Evolutionary conservation across 1,140 invertebrate genomes (phyloP), one percentile per base, ranked within the genome.

Genomic region (Pseudomyrmex gracilis): DNA sequence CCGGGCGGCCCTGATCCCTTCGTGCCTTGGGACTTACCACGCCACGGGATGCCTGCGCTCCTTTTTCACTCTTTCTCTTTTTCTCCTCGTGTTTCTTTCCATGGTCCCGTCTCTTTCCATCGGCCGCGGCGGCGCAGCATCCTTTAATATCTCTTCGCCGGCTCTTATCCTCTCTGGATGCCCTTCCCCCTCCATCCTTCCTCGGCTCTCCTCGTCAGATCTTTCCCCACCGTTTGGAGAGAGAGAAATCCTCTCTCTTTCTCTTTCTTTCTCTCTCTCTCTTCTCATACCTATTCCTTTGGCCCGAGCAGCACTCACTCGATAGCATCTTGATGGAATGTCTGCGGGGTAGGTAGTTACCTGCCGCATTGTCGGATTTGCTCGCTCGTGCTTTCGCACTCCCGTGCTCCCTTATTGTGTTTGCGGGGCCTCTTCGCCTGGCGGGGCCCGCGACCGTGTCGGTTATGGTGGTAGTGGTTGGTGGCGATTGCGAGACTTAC

Each of bases 251-350:
- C 34, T 34, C 34, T 34, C 34, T 34, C 34, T 34, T 7, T 34
- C 2, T 34, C 3, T 34, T 4, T 34, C 24, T 34, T 5, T 34
- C 66, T 53, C 82, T 60, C 71, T 45, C 71, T 45, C 60, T 47
- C 66, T 74, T 68, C 82, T 84, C 64, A 43, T 70, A 45, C 53
- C 67, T 53, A 61, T 60, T 85, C 84, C 88, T 12, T 83, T 74
- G 84, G 61, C 67, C 76, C 68, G 68, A 80, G 71, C 34, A 34
- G 34, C 85, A 85, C 87, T 88, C 87, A 87, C 88, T 90, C 92
- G 92, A 93, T 93, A 93, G 87, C 89, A 93, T 93, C 93, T 93
- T 93, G 92, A 93, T 93, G 93, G 92, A 93, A 93, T 93, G 92
- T 90, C 91, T 89, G 88, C 85, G 88, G 90, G 89, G 89, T 92